Evolutionary conservation across 2,797 vertebrate species (phyloP).

Genomic region (Momotus momota): DNA sequence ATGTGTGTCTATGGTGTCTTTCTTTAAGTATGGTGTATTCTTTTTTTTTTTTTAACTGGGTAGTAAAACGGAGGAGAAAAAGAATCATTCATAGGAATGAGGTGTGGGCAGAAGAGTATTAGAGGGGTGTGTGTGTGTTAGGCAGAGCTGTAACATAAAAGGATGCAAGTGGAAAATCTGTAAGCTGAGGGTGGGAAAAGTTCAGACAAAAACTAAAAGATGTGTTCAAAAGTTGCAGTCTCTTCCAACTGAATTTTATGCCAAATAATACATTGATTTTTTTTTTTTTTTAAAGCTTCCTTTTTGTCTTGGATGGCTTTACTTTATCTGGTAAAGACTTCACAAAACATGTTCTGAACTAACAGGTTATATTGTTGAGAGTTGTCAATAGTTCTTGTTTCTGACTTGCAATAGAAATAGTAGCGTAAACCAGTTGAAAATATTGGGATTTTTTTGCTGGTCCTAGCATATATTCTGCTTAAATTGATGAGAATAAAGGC

Average conservation of each 20-base stretch:
- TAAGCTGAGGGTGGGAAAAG: background rate
- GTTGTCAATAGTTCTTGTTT: background rate
- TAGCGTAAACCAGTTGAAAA: background rate
- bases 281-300: background rate
- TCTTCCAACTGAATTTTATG: background rate
- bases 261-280: accelerated
- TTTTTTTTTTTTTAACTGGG: background rate
- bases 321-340: background rate
- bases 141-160: background rate
- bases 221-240: background rate
- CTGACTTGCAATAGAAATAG: background rate
- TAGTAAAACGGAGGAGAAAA: background rate
- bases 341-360: background rate
- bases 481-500: background rate
- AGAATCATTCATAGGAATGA: background rate
- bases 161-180: background rate
- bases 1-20: background rate
- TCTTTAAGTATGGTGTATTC: background rate
- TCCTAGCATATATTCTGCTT: background rate
- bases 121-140: background rate
- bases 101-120: background rate
- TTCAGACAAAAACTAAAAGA: background rate
- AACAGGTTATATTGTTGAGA: background rate
- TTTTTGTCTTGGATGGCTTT: background rate
- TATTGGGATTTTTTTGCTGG: background rate